These are phyloP conservation scores for Elysia crispata DNA, from an alignment of 2,888 invertebrate genomes.

Conservation along the genomic window DNA sequence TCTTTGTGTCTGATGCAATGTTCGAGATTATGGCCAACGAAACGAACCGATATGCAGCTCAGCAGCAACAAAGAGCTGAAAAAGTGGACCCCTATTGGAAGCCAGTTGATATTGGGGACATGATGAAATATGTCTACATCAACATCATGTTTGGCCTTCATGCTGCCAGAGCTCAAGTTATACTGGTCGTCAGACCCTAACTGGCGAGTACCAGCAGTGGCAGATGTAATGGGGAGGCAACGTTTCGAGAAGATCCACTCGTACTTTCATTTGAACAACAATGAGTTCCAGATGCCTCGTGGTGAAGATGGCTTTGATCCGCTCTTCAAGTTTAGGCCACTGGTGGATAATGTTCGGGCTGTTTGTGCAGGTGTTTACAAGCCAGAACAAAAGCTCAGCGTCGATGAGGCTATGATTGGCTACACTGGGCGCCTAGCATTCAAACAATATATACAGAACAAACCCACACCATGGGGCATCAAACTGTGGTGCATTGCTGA, in stretches of 20 bases:
- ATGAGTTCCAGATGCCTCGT: background rate
- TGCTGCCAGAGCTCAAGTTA: background rate
- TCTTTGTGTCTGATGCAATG: background rate
- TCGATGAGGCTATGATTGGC: slow-evolving; percentile 39
- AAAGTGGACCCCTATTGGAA: background rate
- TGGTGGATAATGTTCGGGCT: background rate
- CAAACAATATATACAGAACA: slow-evolving; percentile 45
- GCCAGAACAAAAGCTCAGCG: slow-evolving; percentile 7
- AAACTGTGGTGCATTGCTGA: slow-evolving; percentile 49
- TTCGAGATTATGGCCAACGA: background rate
- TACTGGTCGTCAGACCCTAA: background rate
- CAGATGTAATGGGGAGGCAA: background rate
- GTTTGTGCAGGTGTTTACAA: slow-evolving; percentile 2
- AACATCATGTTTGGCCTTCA: background rate
- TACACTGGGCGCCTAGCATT: slow-evolving; percentile 23
- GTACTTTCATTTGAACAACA: slow-evolving; percentile 17
- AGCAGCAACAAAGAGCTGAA: background rate
- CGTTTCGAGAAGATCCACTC: background rate
- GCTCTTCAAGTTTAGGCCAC: background rate
- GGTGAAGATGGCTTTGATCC: background rate
- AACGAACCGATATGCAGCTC: slow-evolving; percentile 2
- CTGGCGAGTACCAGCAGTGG: background rate
- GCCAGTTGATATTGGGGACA: background rate
- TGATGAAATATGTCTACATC: background rate
- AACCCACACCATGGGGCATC: slow-evolving; percentile 51